Percentiles rank a stretch among this genome's conserved stretches.
Conservation (phyloP, 2,888 invertebrate genomes). For the Drosophila rellima region DNA sequence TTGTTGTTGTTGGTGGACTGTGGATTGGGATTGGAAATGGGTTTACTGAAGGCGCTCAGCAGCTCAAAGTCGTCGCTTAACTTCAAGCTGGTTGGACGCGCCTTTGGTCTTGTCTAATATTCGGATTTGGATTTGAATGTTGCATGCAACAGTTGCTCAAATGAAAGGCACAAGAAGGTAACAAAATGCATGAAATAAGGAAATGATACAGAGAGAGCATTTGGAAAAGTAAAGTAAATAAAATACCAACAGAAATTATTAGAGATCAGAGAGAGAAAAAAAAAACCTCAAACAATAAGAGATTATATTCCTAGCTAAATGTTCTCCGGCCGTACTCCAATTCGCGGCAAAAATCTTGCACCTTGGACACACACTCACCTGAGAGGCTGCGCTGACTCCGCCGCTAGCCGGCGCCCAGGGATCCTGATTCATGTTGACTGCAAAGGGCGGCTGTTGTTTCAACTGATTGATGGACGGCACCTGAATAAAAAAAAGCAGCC, state of each 20-base stretch:
- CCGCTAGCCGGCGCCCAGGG: conserved; percentile 85
- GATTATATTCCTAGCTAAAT: conserved; percentile 22
- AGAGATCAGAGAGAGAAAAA: conserved; percentile 32
- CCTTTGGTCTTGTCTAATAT: conserved; percentile 43
- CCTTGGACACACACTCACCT: conserved; percentile 75
- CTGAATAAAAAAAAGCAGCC: conserved; percentile 49
- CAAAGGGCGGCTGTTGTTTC: conserved; percentile 86
- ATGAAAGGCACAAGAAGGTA: conserved; percentile 40
- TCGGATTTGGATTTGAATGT: conserved; percentile 40
- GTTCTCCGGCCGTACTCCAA: conserved; percentile 9
- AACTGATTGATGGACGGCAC: conserved; percentile 86
- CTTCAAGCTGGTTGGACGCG: conserved; percentile 75
- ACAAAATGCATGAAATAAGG: conserved; percentile 53
- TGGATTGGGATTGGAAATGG: conserved; percentile 45
- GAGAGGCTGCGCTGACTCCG: conserved; percentile 80
- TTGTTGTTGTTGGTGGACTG: conserved; percentile 48
- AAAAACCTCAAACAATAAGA: conserved; percentile 35
- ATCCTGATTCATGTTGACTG: conserved; percentile 86
- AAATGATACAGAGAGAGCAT: conserved; percentile 46
- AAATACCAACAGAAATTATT: conserved; percentile 47
- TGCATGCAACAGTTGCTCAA: conserved; percentile 68
- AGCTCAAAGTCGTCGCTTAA: conserved; percentile 60
- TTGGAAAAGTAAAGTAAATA: conserved; percentile 39
- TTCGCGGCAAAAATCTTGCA: neutral
- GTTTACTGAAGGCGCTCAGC: conserved; percentile 65